phyloP scores from a whole-genome alignment of 1,140 invertebrate species.

The Chionoecetes opilio region DNA sequence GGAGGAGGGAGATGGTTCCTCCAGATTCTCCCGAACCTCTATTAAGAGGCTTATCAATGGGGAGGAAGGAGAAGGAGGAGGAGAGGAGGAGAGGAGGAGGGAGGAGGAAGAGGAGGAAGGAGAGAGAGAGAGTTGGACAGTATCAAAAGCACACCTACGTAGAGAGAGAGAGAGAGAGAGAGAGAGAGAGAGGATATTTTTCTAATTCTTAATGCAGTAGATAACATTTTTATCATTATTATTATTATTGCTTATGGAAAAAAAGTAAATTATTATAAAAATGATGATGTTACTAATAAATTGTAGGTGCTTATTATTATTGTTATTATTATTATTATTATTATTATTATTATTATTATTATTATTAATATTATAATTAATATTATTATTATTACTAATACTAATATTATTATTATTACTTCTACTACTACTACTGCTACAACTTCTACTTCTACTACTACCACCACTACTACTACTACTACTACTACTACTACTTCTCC shows the following conservation, averaged over 20 bases:
- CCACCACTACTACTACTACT: too few relatives aligned
- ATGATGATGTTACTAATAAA: too few relatives aligned
- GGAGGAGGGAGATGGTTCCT: background rate
- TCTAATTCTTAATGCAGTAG: too few relatives aligned
- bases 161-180: background rate
- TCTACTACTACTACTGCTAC: too few relatives aligned
- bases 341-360: background rate
- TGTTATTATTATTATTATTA: background rate
- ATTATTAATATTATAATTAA: background rate
- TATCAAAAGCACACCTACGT: conserved; percentile 55
- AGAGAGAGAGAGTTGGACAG: conserved; percentile 58
- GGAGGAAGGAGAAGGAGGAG: conserved; percentile 56
- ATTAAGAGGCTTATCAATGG: conserved; percentile 64
- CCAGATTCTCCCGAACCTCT: conserved; percentile 60
- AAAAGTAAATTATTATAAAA: too few relatives aligned
- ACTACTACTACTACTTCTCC: too few relatives aligned
- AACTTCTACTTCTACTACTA: too few relatives aligned
- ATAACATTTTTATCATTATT: background rate
- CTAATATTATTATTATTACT: conserved; percentile 20
- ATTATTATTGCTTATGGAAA: background rate
- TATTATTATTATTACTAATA: background rate
- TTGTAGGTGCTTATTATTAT: too few relatives aligned
- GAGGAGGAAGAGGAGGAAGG: conserved; percentile 55
- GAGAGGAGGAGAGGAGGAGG: conserved; percentile 32
- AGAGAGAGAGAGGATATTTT: too few relatives aligned